These are phyloP conservation scores for Axis porcinus DNA, from an alignment of 2,113 vertebrate genomes.

Conservation along the genomic window DNA sequence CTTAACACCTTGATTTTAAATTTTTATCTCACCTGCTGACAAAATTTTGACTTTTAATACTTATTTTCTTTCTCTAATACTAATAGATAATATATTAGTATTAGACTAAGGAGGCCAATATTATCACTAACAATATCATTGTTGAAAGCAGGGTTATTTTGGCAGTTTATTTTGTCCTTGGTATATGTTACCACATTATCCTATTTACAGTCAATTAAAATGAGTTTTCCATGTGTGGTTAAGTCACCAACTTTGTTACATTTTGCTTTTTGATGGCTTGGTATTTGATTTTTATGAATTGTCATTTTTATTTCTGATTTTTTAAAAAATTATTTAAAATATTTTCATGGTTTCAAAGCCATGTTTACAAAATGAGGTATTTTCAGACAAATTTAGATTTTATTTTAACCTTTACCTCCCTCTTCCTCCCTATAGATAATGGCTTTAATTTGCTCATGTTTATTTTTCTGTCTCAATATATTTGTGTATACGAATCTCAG, in stretches of 20 bases:
- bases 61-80: neutral
- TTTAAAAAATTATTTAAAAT: neutral
- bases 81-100: neutral
- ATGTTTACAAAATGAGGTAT: neutral
- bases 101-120: neutral
- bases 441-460: neutral
- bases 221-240: neutral
- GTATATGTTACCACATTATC: neutral
- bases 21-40: neutral
- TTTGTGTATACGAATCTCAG: neutral
- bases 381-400: neutral
- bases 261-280: neutral
- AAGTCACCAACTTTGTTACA: neutral
- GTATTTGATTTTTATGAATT: neutral
- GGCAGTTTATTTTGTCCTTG: neutral
- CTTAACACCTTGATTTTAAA: neutral
- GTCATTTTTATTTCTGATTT: neutral
- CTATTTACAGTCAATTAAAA: neutral
- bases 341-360: neutral
- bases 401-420: neutral
- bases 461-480: neutral
- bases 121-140: neutral
- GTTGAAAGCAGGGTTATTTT: neutral
- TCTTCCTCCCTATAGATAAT: neutral
- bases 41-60: neutral